Evolutionary conservation across 1,140 invertebrate species (phyloP).

Genomic region (Anoplophora glabripennis): DNA sequence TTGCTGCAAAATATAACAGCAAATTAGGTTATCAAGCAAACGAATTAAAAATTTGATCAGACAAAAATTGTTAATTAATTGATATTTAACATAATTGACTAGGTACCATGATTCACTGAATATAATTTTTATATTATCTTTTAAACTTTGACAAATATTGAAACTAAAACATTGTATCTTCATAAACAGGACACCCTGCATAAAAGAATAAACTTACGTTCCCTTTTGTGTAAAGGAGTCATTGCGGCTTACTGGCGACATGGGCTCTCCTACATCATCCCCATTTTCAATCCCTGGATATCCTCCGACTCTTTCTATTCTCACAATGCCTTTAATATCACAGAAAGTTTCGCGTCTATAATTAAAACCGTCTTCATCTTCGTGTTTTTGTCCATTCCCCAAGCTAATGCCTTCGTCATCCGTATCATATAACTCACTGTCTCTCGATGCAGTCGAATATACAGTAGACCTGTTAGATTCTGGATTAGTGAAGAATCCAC

Average conservation of each 20-base stretch:
- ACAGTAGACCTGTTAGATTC: slow-evolving; percentile 27
- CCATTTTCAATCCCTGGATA: neutral
- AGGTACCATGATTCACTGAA: too few relatives aligned
- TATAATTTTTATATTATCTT: too few relatives aligned
- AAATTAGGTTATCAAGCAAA: too few relatives aligned
- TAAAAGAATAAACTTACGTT: too few relatives aligned
- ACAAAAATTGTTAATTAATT: too few relatives aligned
- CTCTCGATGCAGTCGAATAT: slow-evolving; percentile 27
- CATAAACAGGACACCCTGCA: too few relatives aligned
- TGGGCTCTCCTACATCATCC: neutral
- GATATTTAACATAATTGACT: too few relatives aligned
- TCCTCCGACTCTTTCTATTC: slow-evolving; percentile 27
- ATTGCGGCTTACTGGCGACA: slow-evolving; percentile 7
- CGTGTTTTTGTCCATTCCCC: slow-evolving; percentile 5
- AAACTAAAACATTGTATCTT: too few relatives aligned
- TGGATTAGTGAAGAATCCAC: neutral
- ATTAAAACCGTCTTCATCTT: slow-evolving; percentile 2
- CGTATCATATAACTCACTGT: slow-evolving; percentile 17
- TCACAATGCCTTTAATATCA: slow-evolving; percentile 25
- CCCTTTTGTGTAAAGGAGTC: neutral
- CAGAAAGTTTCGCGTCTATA: slow-evolving; percentile 26
- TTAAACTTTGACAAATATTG: too few relatives aligned
- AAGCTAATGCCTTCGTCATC: slow-evolving; percentile 13
- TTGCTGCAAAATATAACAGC: too few relatives aligned
- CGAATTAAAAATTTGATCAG: too few relatives aligned